A percentile compares a stretch with the other conserved stretches of the same genome.
Conservation (phyloP, 2,888 invertebrate species). For the Lasioglossum zephyrum region DNA sequence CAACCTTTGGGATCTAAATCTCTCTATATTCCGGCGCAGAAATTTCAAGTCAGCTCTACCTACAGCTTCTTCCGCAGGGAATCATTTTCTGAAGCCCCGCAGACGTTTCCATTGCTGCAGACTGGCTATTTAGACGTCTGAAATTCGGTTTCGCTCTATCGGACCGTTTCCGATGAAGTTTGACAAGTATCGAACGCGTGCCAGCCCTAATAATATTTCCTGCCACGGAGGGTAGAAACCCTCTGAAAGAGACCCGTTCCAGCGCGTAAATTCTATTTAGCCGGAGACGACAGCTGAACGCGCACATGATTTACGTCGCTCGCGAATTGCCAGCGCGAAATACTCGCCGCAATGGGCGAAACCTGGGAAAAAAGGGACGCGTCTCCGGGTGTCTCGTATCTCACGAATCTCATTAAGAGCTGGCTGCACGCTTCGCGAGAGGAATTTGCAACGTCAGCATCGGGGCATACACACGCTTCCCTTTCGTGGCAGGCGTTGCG, state of each 20-base stretch:
- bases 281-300: conserved; percentile 19
- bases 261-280: conserved; percentile 37
- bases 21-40: not conserved
- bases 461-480: not conserved
- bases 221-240: not conserved
- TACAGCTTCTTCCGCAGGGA: not conserved
- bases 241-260: not conserved
- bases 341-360: not conserved
- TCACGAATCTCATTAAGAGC: conserved; percentile 73
- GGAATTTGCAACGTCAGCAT: conserved; percentile 23
- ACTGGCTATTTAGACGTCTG: not conserved
- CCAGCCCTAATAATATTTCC: not conserved
- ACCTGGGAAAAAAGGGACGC: conserved; percentile 20
- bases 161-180: not conserved
- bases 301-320: conserved; percentile 41
- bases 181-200: conserved; percentile 6
- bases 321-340: conserved; percentile 33
- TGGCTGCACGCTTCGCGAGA: conserved; percentile 27
- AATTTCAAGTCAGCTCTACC: not conserved
- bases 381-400: conserved; percentile 73
- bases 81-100: conserved; percentile 8
- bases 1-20: conserved; percentile 1
- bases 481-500: not conserved
- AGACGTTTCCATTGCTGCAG: not conserved
- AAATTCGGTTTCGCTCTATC: not conserved